Conservation (phyloP, 1,140 invertebrate species). For the Geopemphigus sp. region DNA sequence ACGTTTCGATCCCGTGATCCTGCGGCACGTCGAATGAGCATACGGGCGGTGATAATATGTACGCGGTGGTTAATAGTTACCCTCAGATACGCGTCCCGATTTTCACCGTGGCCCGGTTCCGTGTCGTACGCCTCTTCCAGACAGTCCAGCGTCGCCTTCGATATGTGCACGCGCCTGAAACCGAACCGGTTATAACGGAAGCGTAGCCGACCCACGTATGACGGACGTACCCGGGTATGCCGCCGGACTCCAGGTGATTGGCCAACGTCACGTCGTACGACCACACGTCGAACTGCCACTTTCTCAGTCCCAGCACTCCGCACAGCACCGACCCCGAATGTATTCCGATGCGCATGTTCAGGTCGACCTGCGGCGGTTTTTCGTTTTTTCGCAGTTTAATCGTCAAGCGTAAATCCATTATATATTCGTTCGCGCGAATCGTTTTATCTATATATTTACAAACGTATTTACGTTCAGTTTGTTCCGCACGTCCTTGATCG, state of each 20-base stretch:
- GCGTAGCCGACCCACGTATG: no score
- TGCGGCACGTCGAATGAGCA: no score
- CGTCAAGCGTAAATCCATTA: neutral
- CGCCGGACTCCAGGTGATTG: conserved; percentile 96
- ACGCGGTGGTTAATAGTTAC: conserved; percentile 52
- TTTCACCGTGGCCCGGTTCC: conserved; percentile 83
- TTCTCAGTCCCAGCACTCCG: conserved; percentile 86
- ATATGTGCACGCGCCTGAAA: conserved; percentile 85
- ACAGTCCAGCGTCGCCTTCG: conserved; percentile 78
- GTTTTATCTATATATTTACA: neutral
- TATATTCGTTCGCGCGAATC: no score
- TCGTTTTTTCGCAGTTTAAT: neutral
- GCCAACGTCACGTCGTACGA: conserved; percentile 96
- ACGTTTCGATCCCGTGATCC: conserved; percentile 86
- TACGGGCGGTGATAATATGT: neutral
- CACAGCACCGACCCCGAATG: conserved; percentile 92
- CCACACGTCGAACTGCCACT: conserved; percentile 99
- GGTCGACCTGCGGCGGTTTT: conserved; percentile 67
- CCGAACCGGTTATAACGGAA: no score
- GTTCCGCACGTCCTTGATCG: conserved; percentile 67
- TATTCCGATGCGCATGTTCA: conserved; percentile 95
- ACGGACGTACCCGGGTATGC: conserved; percentile 82
- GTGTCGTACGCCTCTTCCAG: conserved; percentile 87
- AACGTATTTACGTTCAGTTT: conserved; percentile 59
- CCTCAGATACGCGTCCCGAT: conserved; percentile 79